A percentile compares a stretch with the other conserved stretches of the same genome.
These are phyloP conservation scores for Aphaenogaster rudis DNA, from an alignment of 1,140 invertebrate species.

Conservation along the genomic window DNA sequence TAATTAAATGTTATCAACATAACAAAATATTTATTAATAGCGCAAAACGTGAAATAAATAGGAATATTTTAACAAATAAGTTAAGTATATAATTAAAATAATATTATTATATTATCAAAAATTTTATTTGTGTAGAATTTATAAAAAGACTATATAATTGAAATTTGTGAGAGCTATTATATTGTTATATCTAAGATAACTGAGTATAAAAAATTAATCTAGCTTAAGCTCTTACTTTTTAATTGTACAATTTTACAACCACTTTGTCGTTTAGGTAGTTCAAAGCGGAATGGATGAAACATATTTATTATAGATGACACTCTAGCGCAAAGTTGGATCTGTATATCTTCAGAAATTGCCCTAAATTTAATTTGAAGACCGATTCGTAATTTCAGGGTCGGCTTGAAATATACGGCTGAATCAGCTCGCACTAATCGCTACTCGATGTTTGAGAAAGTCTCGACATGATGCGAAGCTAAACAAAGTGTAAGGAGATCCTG, in stretches of 20 bases:
- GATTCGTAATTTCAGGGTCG: conserved; percentile 52
- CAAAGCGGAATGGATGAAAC: neutral
- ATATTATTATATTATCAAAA: neutral
- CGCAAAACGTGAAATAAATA: neutral
- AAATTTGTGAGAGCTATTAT: neutral
- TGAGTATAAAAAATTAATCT: neutral
- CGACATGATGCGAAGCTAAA: conserved; percentile 58
- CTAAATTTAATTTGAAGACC: conserved; percentile 7
- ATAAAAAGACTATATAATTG: neutral
- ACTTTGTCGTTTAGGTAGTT: neutral
- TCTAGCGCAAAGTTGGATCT: neutral
- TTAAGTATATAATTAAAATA: neutral
- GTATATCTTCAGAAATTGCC: neutral
- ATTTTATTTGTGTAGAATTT: neutral
- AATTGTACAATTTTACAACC: neutral
- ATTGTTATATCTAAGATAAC: neutral
- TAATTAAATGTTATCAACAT: neutral
- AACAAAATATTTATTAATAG: neutral
- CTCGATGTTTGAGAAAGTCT: conserved; percentile 40
- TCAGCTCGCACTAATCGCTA: neutral
- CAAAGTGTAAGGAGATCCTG: conserved; percentile 37
- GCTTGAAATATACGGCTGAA: conserved; percentile 25
- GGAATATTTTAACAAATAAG: neutral
- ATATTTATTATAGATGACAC: neutral
- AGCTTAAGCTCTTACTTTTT: neutral